Evolutionary conservation across 2,113 vertebrate species (phyloP).

Genomic region (Callipepla squamata): DNA sequence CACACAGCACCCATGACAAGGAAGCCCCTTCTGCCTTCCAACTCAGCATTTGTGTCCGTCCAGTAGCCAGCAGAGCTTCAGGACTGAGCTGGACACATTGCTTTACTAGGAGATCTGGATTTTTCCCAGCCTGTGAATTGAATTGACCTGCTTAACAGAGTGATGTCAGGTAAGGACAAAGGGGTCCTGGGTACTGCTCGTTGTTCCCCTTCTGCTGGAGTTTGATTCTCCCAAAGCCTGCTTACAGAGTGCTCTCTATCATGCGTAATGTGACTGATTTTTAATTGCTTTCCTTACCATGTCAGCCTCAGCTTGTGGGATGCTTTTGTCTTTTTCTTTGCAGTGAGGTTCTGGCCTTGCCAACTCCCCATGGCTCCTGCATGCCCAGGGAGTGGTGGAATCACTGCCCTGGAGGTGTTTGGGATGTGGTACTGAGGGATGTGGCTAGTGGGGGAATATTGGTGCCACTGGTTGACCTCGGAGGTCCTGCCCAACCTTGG

Average conservation of each 20-base stretch:
- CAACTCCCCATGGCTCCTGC: neutral
- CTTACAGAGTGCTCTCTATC: neutral
- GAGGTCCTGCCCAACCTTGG: too few relatives aligned
- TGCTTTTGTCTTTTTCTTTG: rapidly evolving
- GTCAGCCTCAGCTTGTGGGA: rapidly evolving
- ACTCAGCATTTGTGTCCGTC: neutral
- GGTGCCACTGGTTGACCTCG: too few relatives aligned
- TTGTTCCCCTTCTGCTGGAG: neutral
- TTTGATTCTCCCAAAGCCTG: neutral
- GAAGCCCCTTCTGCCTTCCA: neutral
- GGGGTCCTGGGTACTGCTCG: rapidly evolving
- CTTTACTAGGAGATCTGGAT: neutral
- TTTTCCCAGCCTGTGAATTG: neutral
- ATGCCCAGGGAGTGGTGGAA: too few relatives aligned
- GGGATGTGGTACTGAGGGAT: too few relatives aligned
- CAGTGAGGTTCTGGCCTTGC: neutral
- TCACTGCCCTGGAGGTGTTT: too few relatives aligned
- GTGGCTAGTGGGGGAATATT: too few relatives aligned
- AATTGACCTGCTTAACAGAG: neutral
- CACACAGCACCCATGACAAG: neutral
- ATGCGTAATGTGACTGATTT: neutral
- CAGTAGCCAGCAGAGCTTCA: neutral
- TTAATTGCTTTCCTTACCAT: neutral
- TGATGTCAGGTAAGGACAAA: neutral
- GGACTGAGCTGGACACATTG: neutral